Conservation (phyloP, 2,888 invertebrate genomes). For the Lacanobia oleracea region DNA sequence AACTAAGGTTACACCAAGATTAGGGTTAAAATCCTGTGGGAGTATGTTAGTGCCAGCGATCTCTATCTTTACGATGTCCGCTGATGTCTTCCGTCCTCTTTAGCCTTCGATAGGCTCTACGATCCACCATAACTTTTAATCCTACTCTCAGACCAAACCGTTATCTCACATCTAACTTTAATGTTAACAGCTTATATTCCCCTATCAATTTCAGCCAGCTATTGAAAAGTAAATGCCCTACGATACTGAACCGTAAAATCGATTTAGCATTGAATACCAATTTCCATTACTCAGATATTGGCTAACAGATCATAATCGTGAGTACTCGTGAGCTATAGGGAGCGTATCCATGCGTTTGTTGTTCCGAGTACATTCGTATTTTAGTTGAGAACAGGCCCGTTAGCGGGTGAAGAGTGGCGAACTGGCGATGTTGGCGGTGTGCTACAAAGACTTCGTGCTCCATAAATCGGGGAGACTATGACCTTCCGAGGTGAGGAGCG, state of each 20-base stretch:
- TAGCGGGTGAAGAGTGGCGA: slow-evolving; percentile 77
- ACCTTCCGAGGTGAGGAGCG: slow-evolving; percentile 77
- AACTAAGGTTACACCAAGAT: background rate
- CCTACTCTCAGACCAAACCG: background rate
- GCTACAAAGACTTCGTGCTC: slow-evolving; percentile 85
- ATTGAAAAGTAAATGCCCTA: slow-evolving; percentile 55
- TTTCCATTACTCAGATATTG: slow-evolving; percentile 64
- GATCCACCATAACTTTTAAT: slow-evolving; percentile 15
- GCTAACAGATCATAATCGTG: slow-evolving; percentile 66
- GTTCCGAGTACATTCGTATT: slow-evolving; percentile 70
- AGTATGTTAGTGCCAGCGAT: slow-evolving; percentile 7
- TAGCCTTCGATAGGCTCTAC: background rate
- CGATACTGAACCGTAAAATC: slow-evolving; percentile 58
- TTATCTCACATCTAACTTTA: slow-evolving; percentile 33
- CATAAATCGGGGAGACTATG: slow-evolving; percentile 83
- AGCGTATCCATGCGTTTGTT: slow-evolving; percentile 62
- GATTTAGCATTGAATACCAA: slow-evolving; percentile 63
- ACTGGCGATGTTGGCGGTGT: slow-evolving; percentile 79
- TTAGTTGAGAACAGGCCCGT: slow-evolving; percentile 73
- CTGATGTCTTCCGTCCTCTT: background rate
- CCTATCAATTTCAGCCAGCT: slow-evolving; percentile 30
- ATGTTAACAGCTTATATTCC: slow-evolving; percentile 39
- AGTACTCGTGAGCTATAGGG: slow-evolving; percentile 63
- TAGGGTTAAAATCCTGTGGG: background rate
- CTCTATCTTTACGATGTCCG: slow-evolving; percentile 1